A percentile compares a stretch with the other conserved stretches of the same genome.
Conservation (phyloP, 2,888 invertebrate species). For the Drymonia ruficornis region DNA sequence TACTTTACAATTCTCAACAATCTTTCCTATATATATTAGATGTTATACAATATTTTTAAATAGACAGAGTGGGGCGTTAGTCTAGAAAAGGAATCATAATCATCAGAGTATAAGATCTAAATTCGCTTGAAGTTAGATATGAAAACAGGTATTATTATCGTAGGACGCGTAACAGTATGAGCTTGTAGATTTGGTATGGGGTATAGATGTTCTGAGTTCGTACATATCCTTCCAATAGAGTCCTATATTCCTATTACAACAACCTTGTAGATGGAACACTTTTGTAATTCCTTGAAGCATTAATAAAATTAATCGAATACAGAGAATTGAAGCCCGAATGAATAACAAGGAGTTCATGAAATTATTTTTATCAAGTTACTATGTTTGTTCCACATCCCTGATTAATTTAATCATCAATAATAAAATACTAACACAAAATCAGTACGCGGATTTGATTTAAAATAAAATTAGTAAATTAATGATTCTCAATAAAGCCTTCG, state of each 20-base stretch:
- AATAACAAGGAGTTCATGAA: neutral
- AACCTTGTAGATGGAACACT: constrained; percentile 9
- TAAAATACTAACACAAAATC: too few species aligned
- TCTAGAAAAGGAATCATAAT: constrained; percentile 66
- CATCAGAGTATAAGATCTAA: constrained; percentile 57
- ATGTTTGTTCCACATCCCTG: neutral
- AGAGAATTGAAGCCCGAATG: neutral
- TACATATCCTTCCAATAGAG: constrained; percentile 28
- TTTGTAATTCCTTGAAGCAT: constrained; percentile 6
- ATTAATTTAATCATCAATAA: neutral
- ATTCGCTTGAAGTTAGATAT: constrained; percentile 60
- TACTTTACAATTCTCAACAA: constrained; percentile 78
- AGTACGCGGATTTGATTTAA: neutral
- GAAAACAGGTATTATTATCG: constrained; percentile 59
- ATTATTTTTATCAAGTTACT: neutral
- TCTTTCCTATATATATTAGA: constrained; percentile 83
- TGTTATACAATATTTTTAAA: constrained; percentile 79
- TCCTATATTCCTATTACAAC: constrained; percentile 28
- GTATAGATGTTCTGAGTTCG: constrained; percentile 41
- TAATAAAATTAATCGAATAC: neutral
- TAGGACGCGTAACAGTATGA: constrained; percentile 72
- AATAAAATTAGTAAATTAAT: neutral
- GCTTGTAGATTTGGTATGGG: constrained; percentile 79
- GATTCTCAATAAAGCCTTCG: neutral
- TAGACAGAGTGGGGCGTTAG: constrained; percentile 59